phyloP scores from a whole-genome alignment of 2,113 vertebrate genomes.

The Myanophis thanlyinensis region DNA sequence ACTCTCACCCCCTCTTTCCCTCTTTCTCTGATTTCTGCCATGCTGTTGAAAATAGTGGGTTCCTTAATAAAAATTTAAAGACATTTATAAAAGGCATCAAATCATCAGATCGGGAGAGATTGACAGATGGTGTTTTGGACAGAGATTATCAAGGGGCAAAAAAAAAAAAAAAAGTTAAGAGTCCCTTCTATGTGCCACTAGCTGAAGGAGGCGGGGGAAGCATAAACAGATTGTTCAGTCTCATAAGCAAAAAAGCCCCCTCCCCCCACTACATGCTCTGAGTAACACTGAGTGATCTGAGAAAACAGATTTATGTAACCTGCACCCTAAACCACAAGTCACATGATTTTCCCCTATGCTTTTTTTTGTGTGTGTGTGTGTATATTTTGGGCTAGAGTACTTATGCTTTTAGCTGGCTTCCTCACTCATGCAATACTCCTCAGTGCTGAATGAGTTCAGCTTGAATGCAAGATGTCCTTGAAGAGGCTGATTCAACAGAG shows the following conservation, averaged over 20 bases:
- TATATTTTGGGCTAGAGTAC: constrained; percentile 50
- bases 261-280: neutral
- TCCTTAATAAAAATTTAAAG: neutral
- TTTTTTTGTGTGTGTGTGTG: constrained; percentile 6
- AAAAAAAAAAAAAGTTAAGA: constrained; percentile 54
- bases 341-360: constrained; percentile 69
- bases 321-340: constrained; percentile 76
- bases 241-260: constrained; percentile 2
- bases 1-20: too few relatives aligned
- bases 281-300: constrained; percentile 49
- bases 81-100: neutral
- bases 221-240: constrained; percentile 51
- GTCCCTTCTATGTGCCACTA: neutral
- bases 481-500: constrained; percentile 65
- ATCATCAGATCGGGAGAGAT: neutral
- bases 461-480: constrained; percentile 74
- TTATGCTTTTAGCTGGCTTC: constrained; percentile 38
- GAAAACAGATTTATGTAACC: constrained; percentile 63
- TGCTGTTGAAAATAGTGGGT: neutral
- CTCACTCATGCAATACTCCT: constrained; percentile 45
- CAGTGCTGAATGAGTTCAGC: constrained; percentile 44
- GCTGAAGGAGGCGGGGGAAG: neutral
- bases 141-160: constrained; percentile 2
- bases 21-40: neutral
- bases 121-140: constrained; percentile 30